Evolutionary conservation across 1,140 invertebrate genomes (phyloP).

Genomic region (Hestina assimilis): DNA sequence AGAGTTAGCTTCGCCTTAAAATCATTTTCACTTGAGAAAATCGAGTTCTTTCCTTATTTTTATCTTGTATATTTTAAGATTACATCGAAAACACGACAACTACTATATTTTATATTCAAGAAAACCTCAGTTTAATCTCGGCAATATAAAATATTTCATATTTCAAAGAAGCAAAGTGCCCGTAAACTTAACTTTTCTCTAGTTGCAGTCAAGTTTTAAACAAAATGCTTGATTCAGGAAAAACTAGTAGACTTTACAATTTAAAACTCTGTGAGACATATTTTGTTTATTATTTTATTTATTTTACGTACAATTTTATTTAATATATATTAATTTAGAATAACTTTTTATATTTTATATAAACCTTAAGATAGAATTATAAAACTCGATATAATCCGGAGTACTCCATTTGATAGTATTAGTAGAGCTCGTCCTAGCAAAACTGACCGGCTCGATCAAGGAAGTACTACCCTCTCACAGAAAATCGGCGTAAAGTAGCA

Average conservation of each 20-base stretch:
- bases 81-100: background rate
- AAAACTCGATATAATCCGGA: too few relatives aligned
- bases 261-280: background rate
- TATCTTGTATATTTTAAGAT: background rate
- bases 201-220: background rate
- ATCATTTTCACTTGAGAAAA: background rate
- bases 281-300: too few relatives aligned
- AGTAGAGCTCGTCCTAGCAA: too few relatives aligned
- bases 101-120: background rate
- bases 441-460: too few relatives aligned
- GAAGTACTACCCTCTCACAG: too few relatives aligned
- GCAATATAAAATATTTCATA: constrained; percentile 2
- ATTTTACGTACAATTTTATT: too few relatives aligned
- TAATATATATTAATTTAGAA: too few relatives aligned
- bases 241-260: background rate
- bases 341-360: too few relatives aligned
- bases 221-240: background rate
- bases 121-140: background rate
- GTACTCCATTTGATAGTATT: too few relatives aligned
- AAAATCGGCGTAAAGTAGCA: too few relatives aligned
- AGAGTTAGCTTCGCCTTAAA: background rate
- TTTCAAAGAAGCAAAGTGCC: constrained; percentile 3
- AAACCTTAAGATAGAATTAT: too few relatives aligned
- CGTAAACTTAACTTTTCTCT: constrained; percentile 2
- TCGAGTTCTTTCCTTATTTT: background rate